Conservation (phyloP, 2,888 invertebrate genomes). For the Drosophila kokeensis region DNA sequence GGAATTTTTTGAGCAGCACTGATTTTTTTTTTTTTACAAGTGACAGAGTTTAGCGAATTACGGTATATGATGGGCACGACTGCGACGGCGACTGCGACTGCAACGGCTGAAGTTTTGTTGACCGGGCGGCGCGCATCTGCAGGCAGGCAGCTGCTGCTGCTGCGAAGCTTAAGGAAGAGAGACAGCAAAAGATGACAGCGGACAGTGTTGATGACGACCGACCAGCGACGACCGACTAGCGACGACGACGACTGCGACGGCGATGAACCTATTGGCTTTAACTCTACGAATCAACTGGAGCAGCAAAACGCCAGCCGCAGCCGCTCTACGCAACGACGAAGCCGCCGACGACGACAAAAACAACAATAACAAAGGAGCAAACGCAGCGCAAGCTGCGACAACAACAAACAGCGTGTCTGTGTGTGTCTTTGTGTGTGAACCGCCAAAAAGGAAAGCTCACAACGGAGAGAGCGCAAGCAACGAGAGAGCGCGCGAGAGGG, state of each 20-base stretch:
- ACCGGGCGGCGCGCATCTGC: conserved; percentile 67
- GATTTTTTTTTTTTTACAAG: conserved; percentile 5
- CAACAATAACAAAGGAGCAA: conserved; percentile 31
- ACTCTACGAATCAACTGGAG: conserved; percentile 84
- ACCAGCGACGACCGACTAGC: conserved; percentile 14
- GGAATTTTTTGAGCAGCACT: conserved; percentile 22
- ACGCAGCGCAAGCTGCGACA: conserved; percentile 50
- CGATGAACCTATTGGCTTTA: conserved; percentile 83
- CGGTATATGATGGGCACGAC: conserved; percentile 22
- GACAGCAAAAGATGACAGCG: conserved; percentile 16
- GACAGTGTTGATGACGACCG: conserved; percentile 25
- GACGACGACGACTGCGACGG: conserved; percentile 39
- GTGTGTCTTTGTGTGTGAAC: conserved; percentile 27
- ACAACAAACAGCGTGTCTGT: conserved; percentile 57
- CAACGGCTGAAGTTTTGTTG: conserved; percentile 42
- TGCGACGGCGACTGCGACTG: conserved; percentile 31
- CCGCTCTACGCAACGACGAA: conserved; percentile 40
- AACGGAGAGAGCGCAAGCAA: conserved; percentile 13
- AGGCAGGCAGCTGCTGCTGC: conserved; percentile 44
- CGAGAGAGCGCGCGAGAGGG: conserved; percentile 16
- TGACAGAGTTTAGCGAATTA: conserved; percentile 32
- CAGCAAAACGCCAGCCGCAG: conserved; percentile 39
- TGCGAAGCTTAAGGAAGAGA: conserved; percentile 46
- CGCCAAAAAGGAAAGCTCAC: conserved; percentile 58
- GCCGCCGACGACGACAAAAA: conserved; percentile 30